Base-by-base conservation (phyloP, 1,140 invertebrate genomes). In the Papilio xuthus region DNA sequence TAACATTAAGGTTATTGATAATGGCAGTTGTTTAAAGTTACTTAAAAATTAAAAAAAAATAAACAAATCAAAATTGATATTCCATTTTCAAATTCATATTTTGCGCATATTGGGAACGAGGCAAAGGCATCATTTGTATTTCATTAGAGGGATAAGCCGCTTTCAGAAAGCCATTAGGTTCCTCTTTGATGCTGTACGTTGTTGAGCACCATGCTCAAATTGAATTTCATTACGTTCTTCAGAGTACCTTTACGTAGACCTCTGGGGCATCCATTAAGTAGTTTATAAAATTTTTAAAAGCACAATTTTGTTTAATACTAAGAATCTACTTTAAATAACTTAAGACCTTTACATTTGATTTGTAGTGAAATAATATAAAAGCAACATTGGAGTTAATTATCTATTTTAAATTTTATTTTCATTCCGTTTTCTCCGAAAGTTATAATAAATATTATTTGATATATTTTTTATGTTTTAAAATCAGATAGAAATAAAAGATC, bases 101-200 rank as follows among this genome's bases (percentile, higher is more conserved):
- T 63, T 23, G n/a, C 8, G 4, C 18, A 53, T 8, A 53, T 53
- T 53, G 56, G 60, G 32, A 37, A 7, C 13, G 4, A 28, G 23
- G 60, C 23, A 63, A 63, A 63, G 12, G 60, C 60, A 63, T 63
- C 23, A 26, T 63, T 63, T 63, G 26, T 63, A 28, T 63, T 63
- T 63, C 23, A 63, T 63, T 63, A 63, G 23, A 13, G 23, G 60
- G 60, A 63, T 63, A 63, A 63, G 26, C 60, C 60, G 60, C 13
- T 63, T 63, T 63, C 60, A 63, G 23, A 63, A 63, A 63, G 60
- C 60, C 60, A 63, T 63, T 63, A 63, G 9, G 10, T 63, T 63
- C 23, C 60, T 63, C 60, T 63, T 63, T 63, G 60, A 63, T 63
- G 26, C 60, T 10, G 60, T 28, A 28, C 23, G 60, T 28, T 50